Evolutionary conservation across 2,113 vertebrate genomes (phyloP), one percentile per base, ranked within the genome.

Genomic region (Pardalotus punctatus): DNA sequence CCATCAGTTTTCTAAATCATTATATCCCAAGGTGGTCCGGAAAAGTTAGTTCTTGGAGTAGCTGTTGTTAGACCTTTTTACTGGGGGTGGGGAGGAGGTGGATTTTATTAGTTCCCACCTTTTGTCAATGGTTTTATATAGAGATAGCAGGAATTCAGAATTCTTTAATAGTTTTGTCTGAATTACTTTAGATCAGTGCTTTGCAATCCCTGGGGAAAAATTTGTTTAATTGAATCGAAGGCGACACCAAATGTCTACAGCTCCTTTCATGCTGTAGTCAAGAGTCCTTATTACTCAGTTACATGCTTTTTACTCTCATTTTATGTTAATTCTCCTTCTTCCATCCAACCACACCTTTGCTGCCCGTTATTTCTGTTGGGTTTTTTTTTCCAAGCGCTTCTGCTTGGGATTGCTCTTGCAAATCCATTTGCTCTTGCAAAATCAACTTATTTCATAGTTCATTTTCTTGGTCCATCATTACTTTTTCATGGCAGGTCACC

Each of bases 161-260:
- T 66, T 80, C 27, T 18, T 62, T 38, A 51, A 22, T 16, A 48
- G 14, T 53, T 91, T 85, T 84, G 3, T 67, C 38, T 81, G 64
- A n/a, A 45, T 74, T 4, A 81, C 47, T 86, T 93, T 29, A 40
- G 20, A 77, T 45, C 2, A 0, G 36, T 86, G 14, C 14, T 91
- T 18, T 90, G 23, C 18, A 76, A 27, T 74, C 38, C 50, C 20
- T 51, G 65, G 58, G 58, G 80, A 90, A 72, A 22, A 71, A 19
- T 61, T 88, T 67, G 7, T 80, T 90, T 82, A 77, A 78, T 83
- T 81, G 43, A 47, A 65, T 78, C 70, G 56, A 85, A 81, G 33
- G 36, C 0, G 0, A 72, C 21, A 53, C 33, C 25, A 56, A 87
- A 71, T 65, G 36, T 65, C 47, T 86, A 12, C 65, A 84, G 11